Percentiles rank a stretch among this genome's conserved stretches.
These are phyloP conservation scores for Ceuthmochares aereus DNA, from an alignment of 2,113 vertebrate species.

Conservation along the genomic window DNA sequence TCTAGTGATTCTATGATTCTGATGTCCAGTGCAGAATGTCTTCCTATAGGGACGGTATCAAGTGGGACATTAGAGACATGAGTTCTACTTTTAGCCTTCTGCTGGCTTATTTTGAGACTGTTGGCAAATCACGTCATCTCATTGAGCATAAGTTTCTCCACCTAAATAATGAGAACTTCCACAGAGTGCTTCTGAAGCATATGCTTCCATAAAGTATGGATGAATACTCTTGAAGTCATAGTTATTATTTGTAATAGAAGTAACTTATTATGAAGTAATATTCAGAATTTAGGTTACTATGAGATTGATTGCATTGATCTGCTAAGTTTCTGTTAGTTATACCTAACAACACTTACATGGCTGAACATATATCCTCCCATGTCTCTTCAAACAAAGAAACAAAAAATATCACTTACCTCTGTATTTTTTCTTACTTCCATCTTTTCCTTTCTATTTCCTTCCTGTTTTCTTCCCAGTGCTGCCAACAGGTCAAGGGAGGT, in stretches of 20 bases:
- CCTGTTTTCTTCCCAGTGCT: neutral
- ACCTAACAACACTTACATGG: neutral
- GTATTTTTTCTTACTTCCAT: neutral
- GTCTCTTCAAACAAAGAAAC: neutral
- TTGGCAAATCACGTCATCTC: neutral
- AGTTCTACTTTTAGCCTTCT: neutral
- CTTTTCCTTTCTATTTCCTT: neutral
- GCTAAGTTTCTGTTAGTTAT: neutral
- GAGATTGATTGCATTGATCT: neutral
- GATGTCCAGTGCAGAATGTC: neutral
- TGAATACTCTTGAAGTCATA: neutral
- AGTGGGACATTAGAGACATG: neutral
- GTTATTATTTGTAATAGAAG: neutral
- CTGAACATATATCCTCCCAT: neutral
- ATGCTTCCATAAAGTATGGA: neutral
- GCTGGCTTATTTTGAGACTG: neutral
- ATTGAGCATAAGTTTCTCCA: neutral
- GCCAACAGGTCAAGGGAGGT: neutral
- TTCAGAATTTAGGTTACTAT: neutral
- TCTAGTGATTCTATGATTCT: too few relatives aligned
- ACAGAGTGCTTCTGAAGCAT: neutral
- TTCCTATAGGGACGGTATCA: neutral
- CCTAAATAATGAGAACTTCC: neutral
- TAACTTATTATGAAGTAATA: neutral
- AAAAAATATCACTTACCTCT: neutral